Conservation (phyloP, 2,888 invertebrate species). For the Pheosia tremula region DNA sequence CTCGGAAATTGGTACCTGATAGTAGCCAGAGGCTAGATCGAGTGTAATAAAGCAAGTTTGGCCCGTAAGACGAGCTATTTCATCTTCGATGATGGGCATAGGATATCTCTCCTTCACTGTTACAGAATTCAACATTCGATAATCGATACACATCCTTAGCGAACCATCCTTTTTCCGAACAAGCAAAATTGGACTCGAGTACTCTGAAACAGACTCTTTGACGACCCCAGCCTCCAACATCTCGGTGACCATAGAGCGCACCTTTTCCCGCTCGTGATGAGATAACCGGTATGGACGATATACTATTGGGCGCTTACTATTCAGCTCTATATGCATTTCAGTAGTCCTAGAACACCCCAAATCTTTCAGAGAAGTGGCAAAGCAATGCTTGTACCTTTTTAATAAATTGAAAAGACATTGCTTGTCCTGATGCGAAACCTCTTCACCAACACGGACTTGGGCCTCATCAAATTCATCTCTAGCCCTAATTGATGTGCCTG, state of each 20-base stretch:
- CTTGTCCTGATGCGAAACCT: too few relatives aligned
- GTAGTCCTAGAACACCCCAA: conserved; percentile 11
- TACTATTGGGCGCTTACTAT: conserved; percentile 11
- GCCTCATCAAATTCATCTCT: too few relatives aligned
- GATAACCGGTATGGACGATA: conserved; percentile 14
- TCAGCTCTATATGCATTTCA: too few relatives aligned
- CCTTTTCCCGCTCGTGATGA: conserved; percentile 10
- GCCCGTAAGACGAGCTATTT: conserved; percentile 13
- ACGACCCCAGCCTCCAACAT: too few relatives aligned
- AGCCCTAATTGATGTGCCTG: too few relatives aligned
- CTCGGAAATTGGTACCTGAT: background rate
- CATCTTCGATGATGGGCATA: conserved; percentile 31
- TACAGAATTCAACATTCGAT: conserved; percentile 6
- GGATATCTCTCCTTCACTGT: conserved; percentile 32
- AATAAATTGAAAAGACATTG: too few relatives aligned
- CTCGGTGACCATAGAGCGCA: conserved; percentile 8
- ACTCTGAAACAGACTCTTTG: conserved; percentile 11
- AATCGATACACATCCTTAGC: conserved; percentile 7
- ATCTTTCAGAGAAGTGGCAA: conserved; percentile 5
- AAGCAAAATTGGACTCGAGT: conserved; percentile 11
- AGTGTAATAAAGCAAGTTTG: conserved; percentile 10
- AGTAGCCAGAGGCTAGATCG: conserved; percentile 5
- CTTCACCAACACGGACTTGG: too few relatives aligned
- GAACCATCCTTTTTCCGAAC: conserved; percentile 11
- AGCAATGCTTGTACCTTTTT: conserved; percentile 7